Evolutionary conservation across 2,113 vertebrate species (phyloP).

Genomic region (Poecilia latipinna): DNA sequence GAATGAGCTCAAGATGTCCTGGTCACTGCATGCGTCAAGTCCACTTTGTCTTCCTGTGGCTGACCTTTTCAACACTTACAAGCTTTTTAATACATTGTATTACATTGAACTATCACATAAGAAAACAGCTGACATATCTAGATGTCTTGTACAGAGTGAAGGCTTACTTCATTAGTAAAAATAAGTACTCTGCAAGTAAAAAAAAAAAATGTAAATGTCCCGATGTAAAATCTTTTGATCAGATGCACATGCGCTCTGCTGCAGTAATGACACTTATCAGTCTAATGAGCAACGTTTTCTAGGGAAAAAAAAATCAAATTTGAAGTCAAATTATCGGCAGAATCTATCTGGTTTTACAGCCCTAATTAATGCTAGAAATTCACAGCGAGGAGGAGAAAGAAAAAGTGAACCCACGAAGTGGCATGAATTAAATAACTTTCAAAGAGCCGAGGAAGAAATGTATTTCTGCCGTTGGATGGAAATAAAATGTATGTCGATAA

Average conservation of each 20-base stretch:
- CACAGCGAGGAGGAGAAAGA: background rate
- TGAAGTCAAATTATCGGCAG: conserved; percentile 4
- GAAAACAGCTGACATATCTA: background rate
- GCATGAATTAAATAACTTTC: background rate
- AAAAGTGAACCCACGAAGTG: background rate
- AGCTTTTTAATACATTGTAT: background rate
- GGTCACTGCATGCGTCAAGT: conserved; percentile 29
- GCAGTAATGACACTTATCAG: conserved; percentile 4
- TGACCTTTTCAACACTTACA: conserved; percentile 19
- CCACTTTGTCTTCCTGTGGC: background rate
- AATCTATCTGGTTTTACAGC: conserved; percentile 6
- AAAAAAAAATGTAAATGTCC: conserved; percentile 1
- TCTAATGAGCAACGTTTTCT: conserved; percentile 9
- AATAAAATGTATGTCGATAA: background rate
- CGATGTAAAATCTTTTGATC: conserved; percentile 19
- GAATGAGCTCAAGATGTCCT: conserved; percentile 14
- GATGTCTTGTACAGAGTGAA: background rate
- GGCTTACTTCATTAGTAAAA: background rate
- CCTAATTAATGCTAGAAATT: conserved; percentile 14
- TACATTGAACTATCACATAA: background rate
- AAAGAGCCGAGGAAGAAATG: background rate
- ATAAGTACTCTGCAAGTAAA: background rate
- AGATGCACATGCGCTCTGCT: conserved; percentile 1
- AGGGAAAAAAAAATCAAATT: background rate
- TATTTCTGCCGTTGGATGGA: background rate